Evolutionary conservation across 2,113 vertebrate species (phyloP).

Genomic region (Dipodomys merriami): DNA sequence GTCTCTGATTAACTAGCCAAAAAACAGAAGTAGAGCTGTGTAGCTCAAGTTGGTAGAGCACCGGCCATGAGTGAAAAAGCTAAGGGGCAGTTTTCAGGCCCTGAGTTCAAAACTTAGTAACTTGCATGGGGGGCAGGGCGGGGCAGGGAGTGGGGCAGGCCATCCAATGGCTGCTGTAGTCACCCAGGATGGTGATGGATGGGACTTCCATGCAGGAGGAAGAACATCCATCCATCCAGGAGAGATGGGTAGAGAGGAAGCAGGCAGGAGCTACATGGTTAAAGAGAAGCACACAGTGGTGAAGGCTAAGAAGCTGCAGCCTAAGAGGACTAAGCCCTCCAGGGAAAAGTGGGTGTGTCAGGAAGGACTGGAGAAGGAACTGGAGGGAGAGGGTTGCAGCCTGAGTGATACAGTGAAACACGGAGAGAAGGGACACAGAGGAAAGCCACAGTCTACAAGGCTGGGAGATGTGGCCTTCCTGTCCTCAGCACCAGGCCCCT

Average conservation of each 20-base stretch:
- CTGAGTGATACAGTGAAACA: accelerated
- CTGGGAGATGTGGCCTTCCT: accelerated
- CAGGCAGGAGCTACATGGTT: not conserved
- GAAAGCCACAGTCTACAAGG: accelerated
- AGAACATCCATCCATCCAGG: not conserved
- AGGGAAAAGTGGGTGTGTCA: not conserved
- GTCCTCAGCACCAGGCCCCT: accelerated
- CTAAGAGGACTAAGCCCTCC: not conserved
- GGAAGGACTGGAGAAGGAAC: not conserved
- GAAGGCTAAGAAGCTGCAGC: not conserved
- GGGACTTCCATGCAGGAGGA: not conserved
- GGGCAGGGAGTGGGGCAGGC: no score
- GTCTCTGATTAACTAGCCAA: no score
- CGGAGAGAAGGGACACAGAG: accelerated
- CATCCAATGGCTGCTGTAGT: not conserved
- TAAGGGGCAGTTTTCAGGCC: no score
- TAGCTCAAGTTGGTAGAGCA: no score
- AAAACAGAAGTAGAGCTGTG: no score
- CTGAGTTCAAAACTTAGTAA: no score
- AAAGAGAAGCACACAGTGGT: not conserved
- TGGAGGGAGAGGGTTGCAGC: not conserved
- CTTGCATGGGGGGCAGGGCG: no score
- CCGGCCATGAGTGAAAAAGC: no score
- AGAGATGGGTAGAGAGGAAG: not conserved
- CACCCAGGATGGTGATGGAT: no score